phyloP scores from a whole-genome alignment of 2,113 vertebrate genomes.

The Amblyopsis rosae region DNA sequence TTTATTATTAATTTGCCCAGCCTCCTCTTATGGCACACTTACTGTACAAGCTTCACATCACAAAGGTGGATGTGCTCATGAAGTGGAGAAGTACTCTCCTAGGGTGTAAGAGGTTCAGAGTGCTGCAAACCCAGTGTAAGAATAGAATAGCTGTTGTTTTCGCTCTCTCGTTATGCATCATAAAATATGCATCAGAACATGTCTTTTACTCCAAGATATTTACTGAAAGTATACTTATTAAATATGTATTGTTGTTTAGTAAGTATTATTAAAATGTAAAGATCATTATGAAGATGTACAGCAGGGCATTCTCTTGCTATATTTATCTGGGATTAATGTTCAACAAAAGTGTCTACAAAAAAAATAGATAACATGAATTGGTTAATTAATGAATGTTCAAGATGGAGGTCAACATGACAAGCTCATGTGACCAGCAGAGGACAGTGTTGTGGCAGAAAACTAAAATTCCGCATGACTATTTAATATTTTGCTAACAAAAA shows the following conservation, averaged over 20 bases:
- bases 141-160: background rate
- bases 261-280: background rate
- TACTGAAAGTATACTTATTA: background rate
- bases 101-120: too few relatives aligned
- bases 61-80: too few relatives aligned
- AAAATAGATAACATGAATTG: too few relatives aligned
- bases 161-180: background rate
- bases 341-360: too few relatives aligned
- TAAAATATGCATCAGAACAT: too few relatives aligned
- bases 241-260: background rate
- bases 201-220: background rate
- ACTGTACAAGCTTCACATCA: background rate
- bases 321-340: too few relatives aligned
- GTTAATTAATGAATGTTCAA: too few relatives aligned
- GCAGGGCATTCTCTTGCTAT: too few relatives aligned
- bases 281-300: too few relatives aligned
- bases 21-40: background rate
- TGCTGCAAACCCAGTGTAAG: too few relatives aligned
- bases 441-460: conserved; percentile 75
- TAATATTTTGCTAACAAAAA: conserved; percentile 46
- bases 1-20: conserved; percentile 17
- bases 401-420: background rate
- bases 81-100: too few relatives aligned
- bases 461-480: conserved; percentile 5
- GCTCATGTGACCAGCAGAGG: conserved; percentile 72